A percentile compares a stretch with the other conserved stretches of the same genome.
Evolutionary conservation across 2,797 vertebrate genomes (phyloP).

Genomic region (Tachyglossus aculeatus): DNA sequence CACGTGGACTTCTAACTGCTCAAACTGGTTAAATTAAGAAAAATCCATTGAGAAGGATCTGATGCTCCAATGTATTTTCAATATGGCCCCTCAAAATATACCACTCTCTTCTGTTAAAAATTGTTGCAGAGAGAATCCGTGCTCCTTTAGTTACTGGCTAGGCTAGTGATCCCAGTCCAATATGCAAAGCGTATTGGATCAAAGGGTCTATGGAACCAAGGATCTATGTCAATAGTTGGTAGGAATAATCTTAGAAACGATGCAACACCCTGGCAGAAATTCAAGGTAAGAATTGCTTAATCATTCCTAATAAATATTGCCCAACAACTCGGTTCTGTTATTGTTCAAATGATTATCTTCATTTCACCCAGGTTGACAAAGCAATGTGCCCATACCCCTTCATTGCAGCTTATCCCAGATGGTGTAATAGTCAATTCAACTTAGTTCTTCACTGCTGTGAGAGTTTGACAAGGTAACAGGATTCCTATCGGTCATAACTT

Average conservation of each 20-base stretch:
- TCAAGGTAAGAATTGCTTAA: constrained; percentile 24
- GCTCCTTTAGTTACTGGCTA: background rate
- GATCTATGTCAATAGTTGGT: constrained; percentile 2
- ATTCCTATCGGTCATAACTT: constrained; percentile 11
- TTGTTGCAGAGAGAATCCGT: background rate
- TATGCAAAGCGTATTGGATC: background rate
- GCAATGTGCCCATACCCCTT: background rate
- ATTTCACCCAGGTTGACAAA: constrained; percentile 7
- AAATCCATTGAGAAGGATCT: background rate
- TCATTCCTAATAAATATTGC: constrained; percentile 38
- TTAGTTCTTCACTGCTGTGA: constrained; percentile 13
- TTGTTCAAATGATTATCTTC: constrained; percentile 36
- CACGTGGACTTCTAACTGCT: too few relatives aligned
- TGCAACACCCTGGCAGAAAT: background rate
- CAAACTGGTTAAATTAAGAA: too few relatives aligned
- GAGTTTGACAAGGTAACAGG: background rate
- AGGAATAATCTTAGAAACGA: background rate
- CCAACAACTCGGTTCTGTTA: constrained; percentile 23
- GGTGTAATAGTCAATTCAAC: background rate
- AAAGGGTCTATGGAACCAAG: constrained; percentile 7
- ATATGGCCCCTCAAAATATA: background rate
- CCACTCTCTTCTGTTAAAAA: background rate
- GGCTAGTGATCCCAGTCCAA: background rate
- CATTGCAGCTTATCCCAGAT: background rate
- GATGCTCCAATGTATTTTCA: background rate